phyloP scores from a whole-genome alignment of 2,888 invertebrate species.

The Neocrepidodera transversa region DNA sequence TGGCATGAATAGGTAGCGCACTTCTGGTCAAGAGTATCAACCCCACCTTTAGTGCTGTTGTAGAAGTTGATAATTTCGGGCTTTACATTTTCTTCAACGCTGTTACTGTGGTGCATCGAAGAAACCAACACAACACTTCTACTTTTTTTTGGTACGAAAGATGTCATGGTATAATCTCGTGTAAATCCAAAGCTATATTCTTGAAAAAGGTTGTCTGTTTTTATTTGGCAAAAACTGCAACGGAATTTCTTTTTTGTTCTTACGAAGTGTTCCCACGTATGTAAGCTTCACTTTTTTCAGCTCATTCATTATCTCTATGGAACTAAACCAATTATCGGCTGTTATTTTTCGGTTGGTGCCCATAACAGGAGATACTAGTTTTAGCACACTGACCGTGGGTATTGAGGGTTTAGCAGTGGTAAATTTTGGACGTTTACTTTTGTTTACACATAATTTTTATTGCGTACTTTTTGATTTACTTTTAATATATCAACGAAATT shows the following conservation, averaged over 20 bases:
- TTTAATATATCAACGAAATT: slow-evolving; percentile 33
- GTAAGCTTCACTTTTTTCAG: slow-evolving; percentile 36
- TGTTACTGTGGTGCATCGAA: slow-evolving; percentile 14
- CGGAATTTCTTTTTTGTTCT: too few relatives aligned
- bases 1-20: slow-evolving; percentile 21
- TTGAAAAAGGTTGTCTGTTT: slow-evolving; percentile 4
- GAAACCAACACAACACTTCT: slow-evolving; percentile 8
- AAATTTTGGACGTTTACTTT: too few relatives aligned
- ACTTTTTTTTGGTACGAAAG: slow-evolving; percentile 13
- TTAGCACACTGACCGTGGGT: too few relatives aligned
- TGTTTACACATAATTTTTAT: slow-evolving; percentile 34
- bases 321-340: slow-evolving; percentile 40
- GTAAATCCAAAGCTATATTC: background rate
- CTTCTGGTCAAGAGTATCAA: too few relatives aligned
- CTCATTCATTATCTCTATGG: slow-evolving; percentile 35
- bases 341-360: too few relatives aligned
- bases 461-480: slow-evolving; percentile 34
- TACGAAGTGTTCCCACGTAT: slow-evolving; percentile 45
- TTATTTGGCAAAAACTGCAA: too few relatives aligned
- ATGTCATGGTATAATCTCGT: slow-evolving; percentile 9
- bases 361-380: too few relatives aligned
- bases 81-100: slow-evolving; percentile 2
- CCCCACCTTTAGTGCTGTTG: too few relatives aligned
- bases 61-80: too few relatives aligned
- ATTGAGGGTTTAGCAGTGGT: too few relatives aligned